These are phyloP conservation scores for Ailurus styani DNA, from an alignment of 2,113 vertebrate genomes.

Conservation along the genomic window DNA sequence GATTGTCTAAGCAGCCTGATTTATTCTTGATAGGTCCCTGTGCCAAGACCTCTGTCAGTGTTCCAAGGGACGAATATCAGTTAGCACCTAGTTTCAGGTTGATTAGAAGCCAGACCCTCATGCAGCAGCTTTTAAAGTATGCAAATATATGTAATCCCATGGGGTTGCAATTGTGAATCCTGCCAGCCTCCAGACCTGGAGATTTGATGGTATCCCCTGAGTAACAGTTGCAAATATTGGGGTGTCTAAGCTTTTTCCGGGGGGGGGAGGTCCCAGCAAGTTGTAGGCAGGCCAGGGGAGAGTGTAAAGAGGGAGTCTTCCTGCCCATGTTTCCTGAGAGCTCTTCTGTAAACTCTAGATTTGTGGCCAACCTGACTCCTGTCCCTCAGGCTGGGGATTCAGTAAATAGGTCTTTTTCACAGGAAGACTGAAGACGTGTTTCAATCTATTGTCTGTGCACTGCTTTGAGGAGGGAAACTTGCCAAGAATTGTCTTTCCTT, in stretches of 20 bases:
- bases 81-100: neutral
- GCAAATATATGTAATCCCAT: neutral
- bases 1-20: neutral
- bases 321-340: neutral
- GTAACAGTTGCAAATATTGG: neutral
- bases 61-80: neutral
- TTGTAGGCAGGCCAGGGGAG: neutral
- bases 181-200: neutral
- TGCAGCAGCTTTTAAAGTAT: neutral
- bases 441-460: neutral
- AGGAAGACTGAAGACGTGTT: neutral
- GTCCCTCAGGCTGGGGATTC: neutral
- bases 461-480: neutral
- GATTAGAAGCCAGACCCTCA: neutral
- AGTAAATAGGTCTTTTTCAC: neutral
- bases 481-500: neutral
- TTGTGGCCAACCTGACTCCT: neutral
- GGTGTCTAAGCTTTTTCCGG: neutral
- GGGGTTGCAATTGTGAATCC: neutral
- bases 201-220: neutral
- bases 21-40: neutral
- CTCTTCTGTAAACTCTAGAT: neutral
- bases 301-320: neutral
- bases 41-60: neutral
- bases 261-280: neutral